Percentiles rank a stretch among this genome's conserved stretches.
These are phyloP conservation scores for Sternotherus odoratus DNA, from an alignment of 2,797 vertebrate species.

Conservation along the genomic window DNA sequence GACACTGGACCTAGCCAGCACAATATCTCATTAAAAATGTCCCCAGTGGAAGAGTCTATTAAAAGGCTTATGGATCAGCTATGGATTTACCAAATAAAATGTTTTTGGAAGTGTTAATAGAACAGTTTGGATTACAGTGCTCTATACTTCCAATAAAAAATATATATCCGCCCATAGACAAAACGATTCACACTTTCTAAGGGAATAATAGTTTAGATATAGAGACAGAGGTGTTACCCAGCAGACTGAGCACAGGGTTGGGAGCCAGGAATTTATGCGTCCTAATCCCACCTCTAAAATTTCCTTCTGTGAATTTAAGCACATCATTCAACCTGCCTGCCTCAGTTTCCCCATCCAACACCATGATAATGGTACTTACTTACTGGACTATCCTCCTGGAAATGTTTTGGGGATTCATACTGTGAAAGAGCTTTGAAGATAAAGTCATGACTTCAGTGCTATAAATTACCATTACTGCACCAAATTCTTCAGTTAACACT, in stretches of 20 bases:
- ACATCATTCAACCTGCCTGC: constrained; percentile 53
- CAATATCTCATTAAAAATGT: constrained; percentile 91
- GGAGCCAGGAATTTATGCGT: constrained; percentile 68
- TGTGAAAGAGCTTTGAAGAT: constrained; percentile 72
- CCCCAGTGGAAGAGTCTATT: constrained; percentile 86
- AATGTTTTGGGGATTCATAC: constrained; percentile 63
- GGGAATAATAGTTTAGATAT: constrained; percentile 48
- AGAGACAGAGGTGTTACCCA: constrained; percentile 56
- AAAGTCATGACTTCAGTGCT: constrained; percentile 55
- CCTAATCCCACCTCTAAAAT: constrained; percentile 68
- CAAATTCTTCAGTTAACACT: constrained; percentile 42
- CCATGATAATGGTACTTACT: constrained; percentile 65
- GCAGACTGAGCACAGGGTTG: constrained; percentile 15
- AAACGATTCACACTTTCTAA: constrained; percentile 64
- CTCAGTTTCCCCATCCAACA: constrained; percentile 61
- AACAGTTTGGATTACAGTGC: constrained; percentile 39
- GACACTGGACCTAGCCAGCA: constrained; percentile 88
- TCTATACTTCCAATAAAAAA: constrained; percentile 54
- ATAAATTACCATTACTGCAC: not conserved
- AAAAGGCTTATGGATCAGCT: constrained; percentile 80
- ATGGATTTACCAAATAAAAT: constrained; percentile 78
- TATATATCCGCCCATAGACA: constrained; percentile 66
- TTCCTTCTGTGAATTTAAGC: constrained; percentile 56
- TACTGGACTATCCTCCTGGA: constrained; percentile 70
- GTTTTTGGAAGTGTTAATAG: constrained; percentile 73